A percentile compares a stretch with the other conserved stretches of the same genome.
Evolutionary conservation across 2,888 invertebrate genomes (phyloP).

Genomic region (Chalcosyrphus nemorum): DNA sequence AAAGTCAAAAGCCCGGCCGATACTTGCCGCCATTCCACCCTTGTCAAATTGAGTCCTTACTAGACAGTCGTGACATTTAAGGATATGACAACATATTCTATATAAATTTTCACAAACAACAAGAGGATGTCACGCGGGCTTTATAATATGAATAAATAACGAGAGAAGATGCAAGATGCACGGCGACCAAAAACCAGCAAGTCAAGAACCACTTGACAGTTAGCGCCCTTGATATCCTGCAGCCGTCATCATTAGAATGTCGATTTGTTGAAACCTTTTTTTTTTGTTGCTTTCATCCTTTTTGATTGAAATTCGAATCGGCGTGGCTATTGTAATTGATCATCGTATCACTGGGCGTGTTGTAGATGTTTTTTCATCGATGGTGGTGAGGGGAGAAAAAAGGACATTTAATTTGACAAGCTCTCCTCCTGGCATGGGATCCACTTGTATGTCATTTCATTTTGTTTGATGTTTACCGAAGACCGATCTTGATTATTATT

Average conservation of each 20-base stretch:
- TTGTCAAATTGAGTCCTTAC: slow-evolving; percentile 21
- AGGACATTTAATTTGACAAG: slow-evolving; percentile 71
- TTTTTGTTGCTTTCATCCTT: too few relatives aligned
- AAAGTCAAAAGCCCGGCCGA: slow-evolving; percentile 45
- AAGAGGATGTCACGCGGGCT: slow-evolving; percentile 69
- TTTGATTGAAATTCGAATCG: slow-evolving; percentile 48
- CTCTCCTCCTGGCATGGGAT: slow-evolving; percentile 62
- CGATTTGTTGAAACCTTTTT: slow-evolving; percentile 40
- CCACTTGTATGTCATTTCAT: slow-evolving; percentile 72
- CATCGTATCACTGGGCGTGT: slow-evolving; percentile 62
- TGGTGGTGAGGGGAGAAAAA: slow-evolving; percentile 13
- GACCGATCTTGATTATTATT: slow-evolving; percentile 71
- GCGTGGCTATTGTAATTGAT: slow-evolving; percentile 67
- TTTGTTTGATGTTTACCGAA: slow-evolving; percentile 73
- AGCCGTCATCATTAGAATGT: slow-evolving; percentile 59
- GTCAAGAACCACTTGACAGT: slow-evolving; percentile 69
- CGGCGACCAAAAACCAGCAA: slow-evolving; percentile 40
- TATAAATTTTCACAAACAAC: slow-evolving; percentile 38
- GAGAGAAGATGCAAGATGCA: slow-evolving; percentile 56
- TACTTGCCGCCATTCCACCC: slow-evolving; percentile 47
- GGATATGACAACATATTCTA: slow-evolving; percentile 67
- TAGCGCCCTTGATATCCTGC: slow-evolving; percentile 67
- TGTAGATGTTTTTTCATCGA: slow-evolving; percentile 6
- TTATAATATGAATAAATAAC: slow-evolving; percentile 61
- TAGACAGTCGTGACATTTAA: slow-evolving; percentile 62